A percentile compares a stretch with the other conserved stretches of the same genome.
These are phyloP conservation scores for Pangasius macronema DNA, from an alignment of 2,797 vertebrate species.

Conservation along the genomic window DNA sequence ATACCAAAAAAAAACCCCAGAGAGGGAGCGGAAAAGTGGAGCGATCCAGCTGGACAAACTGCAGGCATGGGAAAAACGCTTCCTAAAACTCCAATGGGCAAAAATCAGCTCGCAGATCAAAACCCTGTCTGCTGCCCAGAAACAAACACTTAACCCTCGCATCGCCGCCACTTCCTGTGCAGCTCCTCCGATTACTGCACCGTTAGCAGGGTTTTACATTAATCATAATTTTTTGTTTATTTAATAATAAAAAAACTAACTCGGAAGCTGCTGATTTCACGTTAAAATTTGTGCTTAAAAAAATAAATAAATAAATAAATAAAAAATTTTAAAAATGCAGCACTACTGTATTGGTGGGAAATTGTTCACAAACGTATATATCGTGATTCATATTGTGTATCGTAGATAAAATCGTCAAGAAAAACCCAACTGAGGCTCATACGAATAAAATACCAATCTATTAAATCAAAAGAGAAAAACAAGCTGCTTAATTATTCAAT, in stretches of 20 bases:
- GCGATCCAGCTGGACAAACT: constrained; percentile 16
- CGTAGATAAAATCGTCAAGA: too few relatives aligned
- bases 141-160: neutral
- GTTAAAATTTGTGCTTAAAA: neutral
- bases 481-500: neutral
- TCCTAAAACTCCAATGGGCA: neutral
- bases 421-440: neutral
- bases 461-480: neutral
- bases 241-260: too few relatives aligned
- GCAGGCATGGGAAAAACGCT: constrained; percentile 22
- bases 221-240: neutral
- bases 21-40: neutral
- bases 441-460: neutral
- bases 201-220: neutral
- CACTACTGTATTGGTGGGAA: neutral
- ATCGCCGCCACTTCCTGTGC: neutral
- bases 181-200: neutral
- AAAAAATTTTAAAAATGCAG: neutral
- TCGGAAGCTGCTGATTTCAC: neutral
- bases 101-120: constrained; percentile 6
- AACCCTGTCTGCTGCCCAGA: neutral
- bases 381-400: neutral
- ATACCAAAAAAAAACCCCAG: neutral
- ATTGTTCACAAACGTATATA: neutral
- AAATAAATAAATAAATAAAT: too few relatives aligned